These are phyloP conservation scores for Agraylea sexmaculata DNA, from an alignment of 1,140 invertebrate species.

Conservation along the genomic window DNA sequence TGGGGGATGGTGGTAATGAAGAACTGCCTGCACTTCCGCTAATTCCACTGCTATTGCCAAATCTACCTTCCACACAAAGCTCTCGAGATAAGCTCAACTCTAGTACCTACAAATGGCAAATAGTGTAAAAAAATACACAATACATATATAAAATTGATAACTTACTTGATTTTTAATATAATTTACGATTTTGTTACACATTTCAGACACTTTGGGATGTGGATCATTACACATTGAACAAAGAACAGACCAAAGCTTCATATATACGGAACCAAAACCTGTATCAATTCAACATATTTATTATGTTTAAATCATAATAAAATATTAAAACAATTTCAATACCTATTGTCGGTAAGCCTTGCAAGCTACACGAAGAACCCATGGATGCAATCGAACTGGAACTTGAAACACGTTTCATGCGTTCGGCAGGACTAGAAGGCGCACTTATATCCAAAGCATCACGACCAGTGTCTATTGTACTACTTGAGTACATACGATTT, in stretches of 20 bases:
- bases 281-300: slow-evolving; percentile 11
- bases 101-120: slow-evolving; percentile 29
- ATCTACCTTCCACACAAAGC: slow-evolving; percentile 16
- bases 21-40: slow-evolving; percentile 22
- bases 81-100: slow-evolving; percentile 24
- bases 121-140: slow-evolving; percentile 6
- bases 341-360: slow-evolving; percentile 26
- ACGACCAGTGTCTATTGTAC: slow-evolving; percentile 17
- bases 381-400: slow-evolving; percentile 31
- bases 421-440: slow-evolving; percentile 16
- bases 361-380: slow-evolving; percentile 19
- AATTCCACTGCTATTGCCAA: slow-evolving; percentile 10
- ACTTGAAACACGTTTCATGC: slow-evolving; percentile 28
- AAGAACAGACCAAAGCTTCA: slow-evolving; percentile 75
- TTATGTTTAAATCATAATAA: neutral
- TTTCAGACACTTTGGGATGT: slow-evolving; percentile 61
- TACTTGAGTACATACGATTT: slow-evolving; percentile 16
- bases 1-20: slow-evolving; percentile 44
- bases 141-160: neutral
- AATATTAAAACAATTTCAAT: neutral
- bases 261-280: slow-evolving; percentile 64
- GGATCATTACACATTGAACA: slow-evolving; percentile 70
- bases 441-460: slow-evolving; percentile 16
- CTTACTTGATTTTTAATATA: slow-evolving; percentile 64
- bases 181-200: slow-evolving; percentile 65